Evolutionary conservation across 2,797 vertebrate genomes (phyloP).

Genomic region (Lepus townsendii): DNA sequence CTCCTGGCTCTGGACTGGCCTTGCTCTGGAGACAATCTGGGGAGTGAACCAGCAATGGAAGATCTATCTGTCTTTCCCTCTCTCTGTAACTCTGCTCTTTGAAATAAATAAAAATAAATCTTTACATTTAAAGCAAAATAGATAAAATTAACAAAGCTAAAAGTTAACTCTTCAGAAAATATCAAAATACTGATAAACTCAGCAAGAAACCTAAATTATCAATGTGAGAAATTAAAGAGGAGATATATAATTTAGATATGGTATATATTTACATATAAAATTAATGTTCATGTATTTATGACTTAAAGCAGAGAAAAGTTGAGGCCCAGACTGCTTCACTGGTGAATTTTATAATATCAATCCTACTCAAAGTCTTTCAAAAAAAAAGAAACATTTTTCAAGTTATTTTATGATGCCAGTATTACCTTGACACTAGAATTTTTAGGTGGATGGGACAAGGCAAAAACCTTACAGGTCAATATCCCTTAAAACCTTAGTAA

Average conservation of each 20-base stretch:
- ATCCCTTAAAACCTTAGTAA: background rate
- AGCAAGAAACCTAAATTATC: background rate
- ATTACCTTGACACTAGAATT: too few relatives aligned
- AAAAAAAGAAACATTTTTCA: background rate
- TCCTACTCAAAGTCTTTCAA: too few relatives aligned
- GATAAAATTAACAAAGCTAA: background rate
- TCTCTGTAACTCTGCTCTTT: too few relatives aligned
- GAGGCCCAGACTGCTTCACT: background rate
- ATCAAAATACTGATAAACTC: background rate
- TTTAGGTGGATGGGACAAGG: background rate
- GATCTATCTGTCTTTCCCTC: too few relatives aligned
- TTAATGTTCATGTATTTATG: background rate
- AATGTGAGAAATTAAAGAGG: background rate
- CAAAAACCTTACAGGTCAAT: background rate
- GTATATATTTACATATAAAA: too few relatives aligned
- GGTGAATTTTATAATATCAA: too few relatives aligned
- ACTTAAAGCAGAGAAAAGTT: background rate
- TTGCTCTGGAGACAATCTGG: too few relatives aligned
- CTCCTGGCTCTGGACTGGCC: too few relatives aligned
- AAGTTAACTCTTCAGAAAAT: background rate
- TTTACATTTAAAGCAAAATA: background rate
- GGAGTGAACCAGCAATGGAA: too few relatives aligned
- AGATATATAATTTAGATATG: background rate
- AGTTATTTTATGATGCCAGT: background rate
- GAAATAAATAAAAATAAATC: too few relatives aligned